A percentile compares a stretch with the other conserved stretches of the same genome.
Evolutionary conservation across 2,113 vertebrate species (phyloP).

Genomic region (Rhombomys opimus): DNA sequence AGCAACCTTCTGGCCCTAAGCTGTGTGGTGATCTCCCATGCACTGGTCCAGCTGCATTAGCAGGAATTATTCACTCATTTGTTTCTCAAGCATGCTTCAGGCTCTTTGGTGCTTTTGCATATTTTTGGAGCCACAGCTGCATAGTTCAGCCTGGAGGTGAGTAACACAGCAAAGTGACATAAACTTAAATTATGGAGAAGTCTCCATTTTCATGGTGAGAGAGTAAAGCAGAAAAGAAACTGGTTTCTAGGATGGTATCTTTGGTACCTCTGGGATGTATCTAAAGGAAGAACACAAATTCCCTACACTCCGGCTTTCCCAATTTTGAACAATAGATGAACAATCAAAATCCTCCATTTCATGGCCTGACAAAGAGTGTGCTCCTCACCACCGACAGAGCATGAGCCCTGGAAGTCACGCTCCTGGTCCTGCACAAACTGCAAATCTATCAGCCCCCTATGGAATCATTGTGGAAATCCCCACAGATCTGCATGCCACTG

Average conservation of each 20-base stretch:
- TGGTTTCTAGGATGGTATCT: neutral
- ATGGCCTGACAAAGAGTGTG: neutral
- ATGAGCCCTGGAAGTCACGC: neutral
- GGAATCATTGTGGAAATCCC: too few relatives aligned
- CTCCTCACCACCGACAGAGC: neutral
- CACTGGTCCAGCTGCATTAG: neutral
- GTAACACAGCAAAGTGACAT: neutral
- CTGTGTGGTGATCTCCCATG: neutral
- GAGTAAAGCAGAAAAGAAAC: too few relatives aligned
- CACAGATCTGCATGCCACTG: neutral
- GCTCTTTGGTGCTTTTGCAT: neutral
- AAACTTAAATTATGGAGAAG: neutral
- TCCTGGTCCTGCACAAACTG: too few relatives aligned
- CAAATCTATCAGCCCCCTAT: too few relatives aligned
- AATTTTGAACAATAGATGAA: neutral
- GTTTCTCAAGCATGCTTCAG: neutral
- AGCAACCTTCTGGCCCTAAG: neutral
- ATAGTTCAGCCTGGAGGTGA: rapidly evolving
- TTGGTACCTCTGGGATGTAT: neutral
- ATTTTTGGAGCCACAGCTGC: neutral
- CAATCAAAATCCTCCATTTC: neutral
- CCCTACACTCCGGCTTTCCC: neutral
- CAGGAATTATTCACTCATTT: neutral
- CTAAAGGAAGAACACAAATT: neutral
- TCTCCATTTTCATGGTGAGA: neutral